Evolutionary conservation across 2,888 invertebrate genomes (phyloP), one percentile per base, ranked within the genome.

Genomic region (Amphimallon solstitiale): DNA sequence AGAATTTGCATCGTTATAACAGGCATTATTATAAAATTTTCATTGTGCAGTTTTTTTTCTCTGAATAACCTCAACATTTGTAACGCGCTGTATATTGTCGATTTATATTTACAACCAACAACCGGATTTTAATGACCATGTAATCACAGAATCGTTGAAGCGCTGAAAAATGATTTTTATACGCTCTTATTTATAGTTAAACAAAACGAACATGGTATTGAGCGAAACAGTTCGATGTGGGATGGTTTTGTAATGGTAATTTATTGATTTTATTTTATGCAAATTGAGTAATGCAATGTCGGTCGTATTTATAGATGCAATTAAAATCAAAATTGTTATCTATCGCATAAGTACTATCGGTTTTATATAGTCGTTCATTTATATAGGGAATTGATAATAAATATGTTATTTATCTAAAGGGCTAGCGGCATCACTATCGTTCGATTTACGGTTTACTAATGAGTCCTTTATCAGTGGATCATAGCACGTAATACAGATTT

Each of bases 361-460:
- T 60, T 59, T 59, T 65, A 34, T 60, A 60, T 65, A 51, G 34
- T 19, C 17, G 37, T 17, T 10, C 14, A 3, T 51, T 12, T 52
- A 9, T 37, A 37, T 10, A 52, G 3, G 63, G 56, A 56, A 59
- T 40, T 34, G 56, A 56, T 63, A 66, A 66, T 63, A 66, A 66
- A 66, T 66, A 63, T 66, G 59, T 63, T 66, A 66, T 66, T 66
- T 66, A 61, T 63, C 56, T 61, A 45, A 48, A 72, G 76, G 76
- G 73, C 67, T 68, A 65, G 68, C 70, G 72, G 74, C 75, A 73
- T 71, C 74, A 77, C 77, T 77, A 77, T 77, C 78, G 77, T 76
- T 77, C 81, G 81, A 82, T 81, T 82, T 82, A 82, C 81, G 82
- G 79, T 80, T 80, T 82, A 81, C 82, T 84, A 84, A 84, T 83